Conservation (phyloP, 2,888 invertebrate genomes). For the Tetramorium bicarinatum region DNA sequence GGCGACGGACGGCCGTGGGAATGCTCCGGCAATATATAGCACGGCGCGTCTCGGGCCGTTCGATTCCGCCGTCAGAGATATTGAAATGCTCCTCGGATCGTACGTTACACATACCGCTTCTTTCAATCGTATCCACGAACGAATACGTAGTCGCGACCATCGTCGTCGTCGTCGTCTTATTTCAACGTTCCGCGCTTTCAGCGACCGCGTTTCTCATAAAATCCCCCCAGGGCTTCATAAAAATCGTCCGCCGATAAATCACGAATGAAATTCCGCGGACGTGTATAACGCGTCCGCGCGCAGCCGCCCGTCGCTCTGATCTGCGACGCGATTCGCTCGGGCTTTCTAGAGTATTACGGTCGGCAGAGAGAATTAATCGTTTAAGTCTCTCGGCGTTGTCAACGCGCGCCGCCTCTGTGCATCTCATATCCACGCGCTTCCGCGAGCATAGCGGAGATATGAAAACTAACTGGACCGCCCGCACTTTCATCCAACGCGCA, state of each 20-base stretch:
- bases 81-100: slow-evolving; percentile 42
- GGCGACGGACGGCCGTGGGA: not conserved
- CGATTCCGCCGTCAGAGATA: slow-evolving; percentile 44
- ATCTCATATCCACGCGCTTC: slow-evolving; percentile 34
- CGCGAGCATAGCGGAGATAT: slow-evolving; percentile 3
- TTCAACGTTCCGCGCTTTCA: slow-evolving; percentile 47
- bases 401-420: slow-evolving; percentile 13
- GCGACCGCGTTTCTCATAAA: slow-evolving; percentile 54
- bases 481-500: slow-evolving; percentile 6
- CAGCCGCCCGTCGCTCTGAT: not conserved
- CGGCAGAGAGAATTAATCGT: slow-evolving; percentile 46
- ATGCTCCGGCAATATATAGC: slow-evolving; percentile 21
- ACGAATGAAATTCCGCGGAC: slow-evolving; percentile 52
- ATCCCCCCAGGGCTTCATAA: slow-evolving; percentile 51
- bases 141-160: slow-evolving; percentile 21
- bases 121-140: slow-evolving; percentile 26
- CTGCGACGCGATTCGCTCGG: slow-evolving; percentile 36
- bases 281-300: not conserved
- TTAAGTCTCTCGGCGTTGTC: slow-evolving; percentile 34
- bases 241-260: slow-evolving; percentile 56
- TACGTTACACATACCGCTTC: not conserved
- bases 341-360: slow-evolving; percentile 37
- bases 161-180: slow-evolving; percentile 43
- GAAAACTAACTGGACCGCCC: slow-evolving; percentile 22
- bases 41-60: slow-evolving; percentile 28